A percentile compares a stretch with the other conserved stretches of the same genome.
These are phyloP conservation scores for Stomatorhinus walkeri DNA, from an alignment of 2,797 vertebrate species.

Conservation along the genomic window DNA sequence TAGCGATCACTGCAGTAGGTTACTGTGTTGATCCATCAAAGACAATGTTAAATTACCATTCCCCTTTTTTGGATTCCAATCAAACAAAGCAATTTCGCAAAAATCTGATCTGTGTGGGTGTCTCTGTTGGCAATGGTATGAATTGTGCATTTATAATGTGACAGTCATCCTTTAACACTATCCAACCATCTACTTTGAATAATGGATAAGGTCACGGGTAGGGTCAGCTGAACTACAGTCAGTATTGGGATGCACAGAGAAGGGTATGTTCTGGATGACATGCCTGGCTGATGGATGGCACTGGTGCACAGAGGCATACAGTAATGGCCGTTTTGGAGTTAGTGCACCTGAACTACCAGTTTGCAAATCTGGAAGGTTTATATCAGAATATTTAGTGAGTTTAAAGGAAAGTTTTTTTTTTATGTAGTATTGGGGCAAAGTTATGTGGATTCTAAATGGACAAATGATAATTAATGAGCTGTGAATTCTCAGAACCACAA, in stretches of 20 bases:
- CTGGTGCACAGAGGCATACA: neutral
- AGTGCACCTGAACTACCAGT: neutral
- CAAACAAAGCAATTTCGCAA: slow-evolving; percentile 4
- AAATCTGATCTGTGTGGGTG: slow-evolving; percentile 10
- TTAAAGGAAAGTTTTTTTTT: neutral
- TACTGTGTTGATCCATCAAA: slow-evolving; percentile 2
- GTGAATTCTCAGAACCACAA: neutral
- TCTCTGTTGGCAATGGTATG: neutral
- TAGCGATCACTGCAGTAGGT: slow-evolving; percentile 8
- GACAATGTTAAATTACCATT: slow-evolving; percentile 9
- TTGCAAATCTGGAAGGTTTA: neutral
- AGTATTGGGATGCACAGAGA: neutral
- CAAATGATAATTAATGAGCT: neutral
- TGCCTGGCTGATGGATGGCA: neutral
- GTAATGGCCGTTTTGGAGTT: neutral
- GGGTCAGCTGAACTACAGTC: neutral
- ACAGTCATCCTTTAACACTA: neutral
- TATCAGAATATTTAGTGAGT: neutral
- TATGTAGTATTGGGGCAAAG: neutral
- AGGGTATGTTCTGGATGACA: neutral
- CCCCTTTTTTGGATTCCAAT: neutral
- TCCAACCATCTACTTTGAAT: slow-evolving; percentile 5
- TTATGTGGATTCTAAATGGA: neutral
- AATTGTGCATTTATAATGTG: slow-evolving; percentile 5
- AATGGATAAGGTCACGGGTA: neutral